phyloP scores from a whole-genome alignment of 2,797 vertebrate genomes.

The Oryzias sinensis region DNA sequence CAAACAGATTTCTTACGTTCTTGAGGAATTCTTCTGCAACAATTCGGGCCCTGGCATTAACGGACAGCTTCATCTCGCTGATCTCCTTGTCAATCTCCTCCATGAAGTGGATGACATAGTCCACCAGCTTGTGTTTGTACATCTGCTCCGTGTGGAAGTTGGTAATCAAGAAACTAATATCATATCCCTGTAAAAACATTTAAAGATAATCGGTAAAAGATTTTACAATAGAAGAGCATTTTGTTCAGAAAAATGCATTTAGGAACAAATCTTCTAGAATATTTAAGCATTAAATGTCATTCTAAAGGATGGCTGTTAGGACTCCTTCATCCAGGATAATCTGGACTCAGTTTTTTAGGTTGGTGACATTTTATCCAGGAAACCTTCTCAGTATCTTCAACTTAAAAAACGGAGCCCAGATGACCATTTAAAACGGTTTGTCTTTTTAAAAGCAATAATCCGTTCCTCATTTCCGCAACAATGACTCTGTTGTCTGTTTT shows the following conservation, averaged over 20 bases:
- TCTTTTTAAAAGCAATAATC: no score
- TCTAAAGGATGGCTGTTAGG: no score
- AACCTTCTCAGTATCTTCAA: no score
- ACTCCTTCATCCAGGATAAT: no score
- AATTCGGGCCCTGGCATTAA: constrained; percentile 93
- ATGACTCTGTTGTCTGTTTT: constrained; percentile 15
- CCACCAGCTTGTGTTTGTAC: constrained; percentile 99
- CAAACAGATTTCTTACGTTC: constrained; percentile 80
- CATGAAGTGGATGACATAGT: constrained; percentile 99
- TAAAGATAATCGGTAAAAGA: not conserved
- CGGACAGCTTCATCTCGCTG: constrained; percentile 97
- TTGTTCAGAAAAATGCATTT: not conserved
- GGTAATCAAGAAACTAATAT: constrained; percentile 98
- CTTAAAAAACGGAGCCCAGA: no score
- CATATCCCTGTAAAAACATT: constrained; percentile 84
- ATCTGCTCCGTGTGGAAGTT: constrained; percentile 99
- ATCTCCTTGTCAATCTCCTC: constrained; percentile 99
- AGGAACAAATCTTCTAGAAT: no score
- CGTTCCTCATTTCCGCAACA: not conserved
- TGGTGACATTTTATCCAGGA: no score
- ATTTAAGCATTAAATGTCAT: no score
- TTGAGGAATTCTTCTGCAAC: constrained; percentile 98
- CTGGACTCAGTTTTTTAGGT: no score
- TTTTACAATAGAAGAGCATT: not conserved
- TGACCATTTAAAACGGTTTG: no score